Conservation (phyloP, 1,140 invertebrate species). For the Macrobrachium nipponense region DNA sequence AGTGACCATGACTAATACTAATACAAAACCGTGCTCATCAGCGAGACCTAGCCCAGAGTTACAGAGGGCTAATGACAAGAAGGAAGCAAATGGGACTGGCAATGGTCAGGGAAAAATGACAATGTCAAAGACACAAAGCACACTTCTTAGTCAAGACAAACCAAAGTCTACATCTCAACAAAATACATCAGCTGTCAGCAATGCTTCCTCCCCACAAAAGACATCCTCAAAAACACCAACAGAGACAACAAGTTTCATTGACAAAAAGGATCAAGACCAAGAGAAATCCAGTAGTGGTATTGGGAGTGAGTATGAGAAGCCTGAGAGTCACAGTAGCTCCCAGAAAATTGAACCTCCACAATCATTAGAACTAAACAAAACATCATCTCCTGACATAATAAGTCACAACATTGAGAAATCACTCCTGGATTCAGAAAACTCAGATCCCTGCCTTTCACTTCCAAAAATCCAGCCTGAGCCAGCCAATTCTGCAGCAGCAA, state of each 20-base stretch:
- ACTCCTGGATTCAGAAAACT: constrained; percentile 33
- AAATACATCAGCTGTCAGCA: not conserved
- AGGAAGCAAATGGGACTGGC: constrained; percentile 62
- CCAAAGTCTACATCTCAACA: constrained; percentile 68
- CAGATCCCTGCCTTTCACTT: not conserved
- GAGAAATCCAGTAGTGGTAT: constrained; percentile 55
- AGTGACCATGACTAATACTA: constrained; percentile 67
- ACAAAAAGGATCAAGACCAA: constrained; percentile 67
- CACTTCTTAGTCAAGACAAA: constrained; percentile 79
- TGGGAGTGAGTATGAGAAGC: constrained; percentile 50
- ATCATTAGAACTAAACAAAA: not conserved
- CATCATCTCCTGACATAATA: not conserved
- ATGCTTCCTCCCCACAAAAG: constrained; percentile 18
- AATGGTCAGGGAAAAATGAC: constrained; percentile 70
- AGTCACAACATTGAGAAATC: not conserved
- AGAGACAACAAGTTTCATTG: constrained; percentile 61
- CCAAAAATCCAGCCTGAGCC: constrained; percentile 47
- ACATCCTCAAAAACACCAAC: constrained; percentile 3
- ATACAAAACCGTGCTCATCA: constrained; percentile 10
- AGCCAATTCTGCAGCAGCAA: constrained; percentile 42
- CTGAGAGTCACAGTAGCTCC: constrained; percentile 26
- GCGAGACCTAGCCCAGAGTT: constrained; percentile 18
- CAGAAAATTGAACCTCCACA: constrained; percentile 46
- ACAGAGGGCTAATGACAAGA: constrained; percentile 76
- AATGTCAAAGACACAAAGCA: constrained; percentile 80